Base-by-base conservation (phyloP, 2,888 invertebrate species). In the Drosophila dives region DNA sequence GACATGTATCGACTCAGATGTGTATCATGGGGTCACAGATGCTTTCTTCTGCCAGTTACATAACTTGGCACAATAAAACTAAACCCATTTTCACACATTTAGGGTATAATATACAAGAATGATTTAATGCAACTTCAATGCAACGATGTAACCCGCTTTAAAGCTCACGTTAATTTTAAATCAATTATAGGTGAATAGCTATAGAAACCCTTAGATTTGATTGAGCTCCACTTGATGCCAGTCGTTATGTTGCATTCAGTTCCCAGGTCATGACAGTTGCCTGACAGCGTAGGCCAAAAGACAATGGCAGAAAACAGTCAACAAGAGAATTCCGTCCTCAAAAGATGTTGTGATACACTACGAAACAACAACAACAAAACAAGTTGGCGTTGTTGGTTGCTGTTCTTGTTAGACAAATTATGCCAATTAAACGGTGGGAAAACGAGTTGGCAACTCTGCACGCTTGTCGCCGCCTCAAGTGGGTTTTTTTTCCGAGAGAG, bases 391-490 rank as follows among this genome's bases (percentile, higher is more conserved):
- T 15, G 59, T 56, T 53, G 65, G 64, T 64, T 75, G 66, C 62
- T 72, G 68, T 72, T 88, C 89, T 86, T 77, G 88, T 86, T 85
- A 85, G 90, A 86, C 86, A 90, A 86, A 90, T 89, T 86, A 90
- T 89, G 81, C 89, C 90, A 86, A 90, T 90, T 90, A 90, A 78
- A 78, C 74, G 81, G 90, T 86, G 86, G 89, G 86, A 89, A 86
- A 88, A 86, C 89, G 70, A 86, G 86, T 90, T 86, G 77, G 81
- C 72, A 77, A 72, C 72, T 79, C 83, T 87, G 83, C 80, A 85
- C 69, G 76, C 82, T 79, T 72, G 69, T 77, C 70, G 68, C 77
- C 61, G 60, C 64, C 62, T 53, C 53, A 53, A 64, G 83, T 86
- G 74, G 86, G 80, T 55, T 72, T 51, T 72, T 72, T 55, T 55